A percentile compares a stretch with the other conserved stretches of the same genome.
These are phyloP conservation scores for Tortricodes alternella DNA, from an alignment of 2,888 invertebrate species.

Conservation along the genomic window DNA sequence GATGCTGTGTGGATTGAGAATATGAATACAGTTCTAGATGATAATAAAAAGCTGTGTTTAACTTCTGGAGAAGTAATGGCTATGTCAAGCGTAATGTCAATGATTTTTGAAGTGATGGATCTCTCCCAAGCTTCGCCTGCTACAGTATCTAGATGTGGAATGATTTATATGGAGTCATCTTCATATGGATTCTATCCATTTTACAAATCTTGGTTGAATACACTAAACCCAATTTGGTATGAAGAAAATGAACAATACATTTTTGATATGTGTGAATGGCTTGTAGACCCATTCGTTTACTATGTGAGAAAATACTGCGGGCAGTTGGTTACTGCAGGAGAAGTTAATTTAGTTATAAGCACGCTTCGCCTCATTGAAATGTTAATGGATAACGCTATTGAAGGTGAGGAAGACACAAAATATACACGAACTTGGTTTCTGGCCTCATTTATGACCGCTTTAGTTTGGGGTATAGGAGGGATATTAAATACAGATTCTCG, in stretches of 20 bases:
- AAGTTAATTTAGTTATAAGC: constrained; percentile 87
- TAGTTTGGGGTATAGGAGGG: constrained; percentile 94
- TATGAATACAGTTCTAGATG: constrained; percentile 94
- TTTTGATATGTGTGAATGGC: constrained; percentile 87
- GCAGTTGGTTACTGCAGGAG: constrained; percentile 86
- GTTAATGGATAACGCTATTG: constrained; percentile 87
- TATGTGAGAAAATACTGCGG: constrained; percentile 88
- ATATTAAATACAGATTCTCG: constrained; percentile 89
- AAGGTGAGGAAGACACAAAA: constrained; percentile 87
- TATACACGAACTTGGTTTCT: constrained; percentile 88
- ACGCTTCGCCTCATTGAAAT: constrained; percentile 90
- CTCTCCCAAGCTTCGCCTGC: constrained; percentile 92
- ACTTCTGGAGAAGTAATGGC: constrained; percentile 94
- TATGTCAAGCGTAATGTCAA: constrained; percentile 90
- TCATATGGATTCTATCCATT: constrained; percentile 93
- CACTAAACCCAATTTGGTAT: constrained; percentile 84
- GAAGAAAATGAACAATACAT: constrained; percentile 84
- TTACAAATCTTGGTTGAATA: constrained; percentile 90
- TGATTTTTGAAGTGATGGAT: constrained; percentile 95
- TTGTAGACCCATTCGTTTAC: constrained; percentile 88
- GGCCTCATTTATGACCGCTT: constrained; percentile 88
- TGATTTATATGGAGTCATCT: constrained; percentile 94
- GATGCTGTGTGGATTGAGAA: constrained; percentile 96
- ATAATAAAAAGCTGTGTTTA: constrained; percentile 93
- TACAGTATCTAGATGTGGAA: constrained; percentile 94